Evolutionary conservation across 2,797 vertebrate genomes (phyloP).

Genomic region (Tamandua tetradactyla): DNA sequence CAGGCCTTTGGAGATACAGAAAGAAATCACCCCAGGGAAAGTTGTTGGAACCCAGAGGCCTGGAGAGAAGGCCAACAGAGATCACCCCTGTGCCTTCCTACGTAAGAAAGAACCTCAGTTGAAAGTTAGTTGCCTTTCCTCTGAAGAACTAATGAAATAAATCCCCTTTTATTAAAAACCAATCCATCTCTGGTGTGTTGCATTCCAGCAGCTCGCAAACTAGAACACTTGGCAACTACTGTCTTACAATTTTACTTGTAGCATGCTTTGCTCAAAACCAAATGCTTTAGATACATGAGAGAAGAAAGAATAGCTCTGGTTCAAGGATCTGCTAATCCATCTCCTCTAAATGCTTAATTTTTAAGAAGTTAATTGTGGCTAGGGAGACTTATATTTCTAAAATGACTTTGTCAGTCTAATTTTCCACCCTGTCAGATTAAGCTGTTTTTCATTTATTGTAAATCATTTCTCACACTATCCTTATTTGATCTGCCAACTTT

Average conservation of each 20-base stretch:
- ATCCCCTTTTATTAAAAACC: too few relatives aligned
- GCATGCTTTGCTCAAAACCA: conserved; percentile 62
- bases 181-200: too few relatives aligned
- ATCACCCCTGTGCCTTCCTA: too few relatives aligned
- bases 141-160: too few relatives aligned
- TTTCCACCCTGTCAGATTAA: conserved; percentile 73
- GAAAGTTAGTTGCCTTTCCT: too few relatives aligned
- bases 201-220: too few relatives aligned
- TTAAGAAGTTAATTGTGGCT: conserved; percentile 58
- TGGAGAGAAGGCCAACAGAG: too few relatives aligned
- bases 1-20: too few relatives aligned
- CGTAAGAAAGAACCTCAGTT: too few relatives aligned
- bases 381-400: conserved; percentile 58
- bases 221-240: conserved; percentile 58
- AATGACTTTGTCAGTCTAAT: conserved; percentile 70
- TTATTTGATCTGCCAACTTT: conserved; percentile 77
- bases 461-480: conserved; percentile 67
- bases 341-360: conserved; percentile 61
- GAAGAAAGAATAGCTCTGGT: conserved; percentile 48
- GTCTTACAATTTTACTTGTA: conserved; percentile 62
- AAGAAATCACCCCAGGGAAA: too few relatives aligned
- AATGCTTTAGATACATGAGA: conserved; percentile 64
- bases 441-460: conserved; percentile 79
- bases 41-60: too few relatives aligned
- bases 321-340: conserved; percentile 60